These are phyloP conservation scores for Corvus hawaiiensis DNA, from an alignment of 2,113 vertebrate genomes.

Conservation along the genomic window DNA sequence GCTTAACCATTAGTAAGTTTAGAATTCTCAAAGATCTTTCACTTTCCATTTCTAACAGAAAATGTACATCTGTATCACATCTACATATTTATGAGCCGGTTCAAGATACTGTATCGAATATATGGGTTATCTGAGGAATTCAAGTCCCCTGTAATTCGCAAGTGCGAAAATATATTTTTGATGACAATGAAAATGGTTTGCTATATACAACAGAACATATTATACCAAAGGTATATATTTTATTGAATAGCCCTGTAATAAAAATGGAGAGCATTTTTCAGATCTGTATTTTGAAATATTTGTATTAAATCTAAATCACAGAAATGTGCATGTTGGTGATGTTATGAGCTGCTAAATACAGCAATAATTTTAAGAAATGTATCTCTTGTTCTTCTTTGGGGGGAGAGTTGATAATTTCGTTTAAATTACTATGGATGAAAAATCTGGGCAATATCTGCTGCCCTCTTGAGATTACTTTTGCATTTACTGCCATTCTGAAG, in stretches of 20 bases:
- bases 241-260: constrained; percentile 40
- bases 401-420: not conserved
- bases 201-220: constrained; percentile 54
- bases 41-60: constrained; percentile 3
- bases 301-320: constrained; percentile 40
- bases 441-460: not conserved
- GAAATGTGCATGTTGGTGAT: constrained; percentile 36
- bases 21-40: constrained; percentile 2
- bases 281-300: constrained; percentile 62
- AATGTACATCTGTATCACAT: not conserved
- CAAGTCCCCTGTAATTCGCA: constrained; percentile 36
- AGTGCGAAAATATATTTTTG: constrained; percentile 59
- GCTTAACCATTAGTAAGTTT: not conserved
- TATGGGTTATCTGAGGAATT: constrained; percentile 25
- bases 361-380: constrained; percentile 64
- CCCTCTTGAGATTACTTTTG: not conserved
- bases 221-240: constrained; percentile 64
- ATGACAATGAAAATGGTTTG: constrained; percentile 46
- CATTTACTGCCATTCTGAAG: not conserved
- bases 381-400: constrained; percentile 11
- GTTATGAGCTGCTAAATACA: constrained; percentile 56
- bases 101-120: not conserved
- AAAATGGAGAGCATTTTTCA: constrained; percentile 50
- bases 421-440: not conserved
- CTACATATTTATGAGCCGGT: not conserved